Evolutionary conservation across 1,140 invertebrate species (phyloP).

Genomic region (Tetramorium simillimum): DNA sequence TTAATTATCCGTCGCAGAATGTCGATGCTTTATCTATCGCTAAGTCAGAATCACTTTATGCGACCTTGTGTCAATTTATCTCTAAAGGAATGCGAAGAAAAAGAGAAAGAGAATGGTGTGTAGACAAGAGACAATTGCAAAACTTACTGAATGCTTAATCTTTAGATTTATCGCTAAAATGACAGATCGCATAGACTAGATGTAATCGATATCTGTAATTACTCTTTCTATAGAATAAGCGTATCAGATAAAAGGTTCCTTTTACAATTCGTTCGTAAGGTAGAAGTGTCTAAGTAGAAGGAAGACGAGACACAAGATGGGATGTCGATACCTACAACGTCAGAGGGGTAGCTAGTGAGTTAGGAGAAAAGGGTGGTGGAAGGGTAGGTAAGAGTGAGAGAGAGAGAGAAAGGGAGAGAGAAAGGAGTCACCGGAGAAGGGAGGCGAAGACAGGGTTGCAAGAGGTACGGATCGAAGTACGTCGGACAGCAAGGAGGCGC

Average conservation of each 20-base stretch:
- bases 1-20: slow-evolving; percentile 2
- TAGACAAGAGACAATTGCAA: neutral
- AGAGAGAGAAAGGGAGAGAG: slow-evolving; percentile 2
- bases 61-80: neutral
- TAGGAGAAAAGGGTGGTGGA: slow-evolving; percentile 49
- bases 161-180: neutral
- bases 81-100: neutral
- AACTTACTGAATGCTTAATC: neutral
- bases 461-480: slow-evolving; percentile 81
- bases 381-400: slow-evolving; percentile 6
- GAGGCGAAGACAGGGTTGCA: slow-evolving; percentile 72
- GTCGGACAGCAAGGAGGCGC: slow-evolving; percentile 81
- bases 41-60: neutral
- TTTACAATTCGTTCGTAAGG: slow-evolving; percentile 22
- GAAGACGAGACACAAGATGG: slow-evolving; percentile 67
- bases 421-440: slow-evolving; percentile 42
- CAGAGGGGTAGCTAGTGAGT: slow-evolving; percentile 32
- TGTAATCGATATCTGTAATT: slow-evolving; percentile 32
- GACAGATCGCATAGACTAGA: neutral
- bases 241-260: neutral
- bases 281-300: slow-evolving; percentile 64
- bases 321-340: slow-evolving; percentile 70
- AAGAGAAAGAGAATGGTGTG: neutral
- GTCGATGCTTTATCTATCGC: neutral
- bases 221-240: neutral